Conservation (phyloP, 2,797 vertebrate genomes). For the Mormyrus hasselquistii region DNA sequence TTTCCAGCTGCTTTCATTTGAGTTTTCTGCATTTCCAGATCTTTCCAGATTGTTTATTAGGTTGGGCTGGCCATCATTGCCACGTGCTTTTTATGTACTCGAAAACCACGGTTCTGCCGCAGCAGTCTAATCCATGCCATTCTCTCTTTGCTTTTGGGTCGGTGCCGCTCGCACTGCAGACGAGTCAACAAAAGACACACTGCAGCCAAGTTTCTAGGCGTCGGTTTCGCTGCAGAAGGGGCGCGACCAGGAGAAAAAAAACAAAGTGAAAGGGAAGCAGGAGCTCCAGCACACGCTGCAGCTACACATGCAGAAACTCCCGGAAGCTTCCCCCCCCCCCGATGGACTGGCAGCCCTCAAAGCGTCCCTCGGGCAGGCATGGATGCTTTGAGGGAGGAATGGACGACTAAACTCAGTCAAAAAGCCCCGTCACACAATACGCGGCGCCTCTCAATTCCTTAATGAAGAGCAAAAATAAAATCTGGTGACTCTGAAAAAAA, state of each 20-base stretch:
- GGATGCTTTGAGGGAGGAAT: background rate
- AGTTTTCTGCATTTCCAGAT: background rate
- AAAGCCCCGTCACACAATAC: background rate
- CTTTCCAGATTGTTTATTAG: background rate
- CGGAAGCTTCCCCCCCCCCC: background rate
- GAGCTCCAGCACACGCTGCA: background rate
- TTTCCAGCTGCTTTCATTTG: background rate
- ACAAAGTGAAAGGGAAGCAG: background rate
- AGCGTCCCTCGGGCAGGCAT: background rate
- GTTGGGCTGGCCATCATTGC: background rate
- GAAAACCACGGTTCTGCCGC: background rate
- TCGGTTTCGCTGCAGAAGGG: background rate
- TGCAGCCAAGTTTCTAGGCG: background rate
- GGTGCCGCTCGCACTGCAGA: no score
- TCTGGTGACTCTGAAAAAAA: slow-evolving; percentile 21
- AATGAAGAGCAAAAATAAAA: slow-evolving; percentile 6
- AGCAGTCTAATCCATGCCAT: background rate
- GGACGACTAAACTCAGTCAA: background rate
- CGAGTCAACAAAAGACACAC: background rate
- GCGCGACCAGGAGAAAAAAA: background rate
- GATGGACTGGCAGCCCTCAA: background rate
- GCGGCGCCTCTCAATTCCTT: background rate
- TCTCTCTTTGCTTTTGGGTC: background rate
- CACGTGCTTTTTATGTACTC: background rate
- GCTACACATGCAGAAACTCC: background rate